Base-by-base conservation (phyloP, 1,140 invertebrate genomes). In the Papilio helenus region DNA sequence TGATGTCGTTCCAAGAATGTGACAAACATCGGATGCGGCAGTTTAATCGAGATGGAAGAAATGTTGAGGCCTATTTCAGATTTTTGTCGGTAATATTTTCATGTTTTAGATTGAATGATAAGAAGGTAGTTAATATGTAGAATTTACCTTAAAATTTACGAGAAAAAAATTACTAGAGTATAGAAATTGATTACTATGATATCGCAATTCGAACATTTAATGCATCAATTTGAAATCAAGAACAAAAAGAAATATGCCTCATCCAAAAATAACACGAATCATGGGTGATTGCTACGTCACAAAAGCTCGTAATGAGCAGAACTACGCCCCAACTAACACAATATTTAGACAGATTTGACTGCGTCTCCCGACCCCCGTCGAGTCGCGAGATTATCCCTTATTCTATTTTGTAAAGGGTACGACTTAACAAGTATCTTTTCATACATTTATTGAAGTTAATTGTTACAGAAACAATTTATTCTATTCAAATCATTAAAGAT, bases 341-440 rank as follows among this genome's bases (percentile, higher is more conserved):
- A 83, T 83, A 83, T 81, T 83, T 68, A 76, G 73, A 76, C 73
- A 76, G 73, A 76, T 76, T 76, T 83, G 82, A 83, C 76, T 78
- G 79, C 34, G 34, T 39, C 34, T 39, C 34, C 34, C 34, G 61
- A 39, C 74, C 74, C 73, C 65, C 79, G n/a, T 29, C 10, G 72
- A 2, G 20, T 18, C 16, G 26, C 79, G 74, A 51, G 80, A 76
- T 76, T 79, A 77, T 58, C 76, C 65, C 65, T 79, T 77, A 82
- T 79, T 82, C 79, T 39, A 78, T 74, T 42, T 44, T 61, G 49
- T 10, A 72, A 79, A 73, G 72, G 72, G 80, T 73, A 81, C 7
- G 26, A 68, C 23, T 68, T 29, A 68, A 68, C 12, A 26, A 68
- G 61, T 65, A 65, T 29, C 23, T 65, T 65, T 65, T 29, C 61